These are phyloP conservation scores for Lacerta bilineata DNA, from an alignment of 2,797 vertebrate genomes.

Conservation along the genomic window DNA sequence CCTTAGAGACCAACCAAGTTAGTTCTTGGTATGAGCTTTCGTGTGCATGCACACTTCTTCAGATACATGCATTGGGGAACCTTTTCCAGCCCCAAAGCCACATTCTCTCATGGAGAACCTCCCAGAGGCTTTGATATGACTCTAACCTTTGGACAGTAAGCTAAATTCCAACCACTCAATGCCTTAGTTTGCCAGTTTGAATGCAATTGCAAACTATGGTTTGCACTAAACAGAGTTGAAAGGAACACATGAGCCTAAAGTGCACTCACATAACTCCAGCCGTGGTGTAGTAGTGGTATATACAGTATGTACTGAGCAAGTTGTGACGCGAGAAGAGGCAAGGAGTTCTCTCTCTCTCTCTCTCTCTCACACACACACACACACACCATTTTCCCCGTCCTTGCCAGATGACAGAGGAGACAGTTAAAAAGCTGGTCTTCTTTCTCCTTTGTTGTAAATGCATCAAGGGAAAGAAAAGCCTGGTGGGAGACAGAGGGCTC, in stretches of 20 bases:
- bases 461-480: constrained; percentile 13
- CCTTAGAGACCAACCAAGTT: no score
- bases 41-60: no score
- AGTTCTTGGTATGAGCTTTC: no score
- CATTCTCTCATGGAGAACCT: no score
- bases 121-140: no score
- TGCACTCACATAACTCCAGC: background rate
- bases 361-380: no score
- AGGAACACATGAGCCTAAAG: background rate
- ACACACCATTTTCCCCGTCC: background rate
- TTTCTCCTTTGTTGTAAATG: background rate
- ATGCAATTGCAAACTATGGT: background rate
- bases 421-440: constrained; percentile 1
- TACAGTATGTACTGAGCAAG: no score
- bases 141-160: no score
- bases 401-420: background rate
- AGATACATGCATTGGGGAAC: no score
- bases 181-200: background rate
- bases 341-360: background rate
- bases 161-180: no score
- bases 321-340: background rate
- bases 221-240: background rate
- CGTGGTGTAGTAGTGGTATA: no score
- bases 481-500: constrained; percentile 2
- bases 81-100: no score